Percentiles rank a stretch among this genome's conserved stretches.
These are phyloP conservation scores for Ceratina japonica DNA, from an alignment of 1,140 invertebrate species.

Conservation along the genomic window DNA sequence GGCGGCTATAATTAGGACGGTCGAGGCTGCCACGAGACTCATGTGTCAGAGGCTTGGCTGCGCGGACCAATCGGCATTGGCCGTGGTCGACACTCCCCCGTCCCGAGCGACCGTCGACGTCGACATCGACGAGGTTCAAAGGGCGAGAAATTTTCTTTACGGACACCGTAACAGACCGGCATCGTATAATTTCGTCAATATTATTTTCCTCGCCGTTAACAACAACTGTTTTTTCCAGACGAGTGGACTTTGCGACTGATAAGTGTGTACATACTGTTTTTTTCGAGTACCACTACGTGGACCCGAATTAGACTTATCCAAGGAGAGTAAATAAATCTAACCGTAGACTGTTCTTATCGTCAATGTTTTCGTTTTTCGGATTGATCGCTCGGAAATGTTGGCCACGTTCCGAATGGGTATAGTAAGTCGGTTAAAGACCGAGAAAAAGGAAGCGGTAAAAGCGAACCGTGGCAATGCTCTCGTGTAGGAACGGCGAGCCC, in stretches of 20 bases:
- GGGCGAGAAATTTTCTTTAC: slow-evolving; percentile 24
- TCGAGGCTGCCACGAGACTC: slow-evolving; percentile 8
- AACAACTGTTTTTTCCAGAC: too few relatives aligned
- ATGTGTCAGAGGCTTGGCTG: slow-evolving; percentile 19
- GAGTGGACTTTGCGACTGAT: too few relatives aligned
- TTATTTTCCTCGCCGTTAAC: too few relatives aligned
- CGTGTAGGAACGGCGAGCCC: background rate
- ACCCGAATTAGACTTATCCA: too few relatives aligned
- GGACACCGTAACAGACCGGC: too few relatives aligned
- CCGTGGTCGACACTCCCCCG: slow-evolving; percentile 61
- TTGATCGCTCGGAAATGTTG: background rate
- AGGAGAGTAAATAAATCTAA: background rate
- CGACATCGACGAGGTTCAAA: background rate
- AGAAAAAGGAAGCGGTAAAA: background rate
- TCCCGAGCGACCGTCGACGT: slow-evolving; percentile 9
- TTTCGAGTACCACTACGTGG: too few relatives aligned
- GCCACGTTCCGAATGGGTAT: background rate
- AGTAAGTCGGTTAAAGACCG: slow-evolving; percentile 1
- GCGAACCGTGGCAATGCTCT: background rate
- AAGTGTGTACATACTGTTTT: too few relatives aligned
- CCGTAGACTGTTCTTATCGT: background rate
- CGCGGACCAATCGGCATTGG: slow-evolving; percentile 53
- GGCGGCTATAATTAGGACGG: slow-evolving; percentile 46
- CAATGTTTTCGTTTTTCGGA: background rate
- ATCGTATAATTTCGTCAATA: too few relatives aligned